Conservation (phyloP, 2,113 vertebrate species). For the Syrmaticus mikado region DNA sequence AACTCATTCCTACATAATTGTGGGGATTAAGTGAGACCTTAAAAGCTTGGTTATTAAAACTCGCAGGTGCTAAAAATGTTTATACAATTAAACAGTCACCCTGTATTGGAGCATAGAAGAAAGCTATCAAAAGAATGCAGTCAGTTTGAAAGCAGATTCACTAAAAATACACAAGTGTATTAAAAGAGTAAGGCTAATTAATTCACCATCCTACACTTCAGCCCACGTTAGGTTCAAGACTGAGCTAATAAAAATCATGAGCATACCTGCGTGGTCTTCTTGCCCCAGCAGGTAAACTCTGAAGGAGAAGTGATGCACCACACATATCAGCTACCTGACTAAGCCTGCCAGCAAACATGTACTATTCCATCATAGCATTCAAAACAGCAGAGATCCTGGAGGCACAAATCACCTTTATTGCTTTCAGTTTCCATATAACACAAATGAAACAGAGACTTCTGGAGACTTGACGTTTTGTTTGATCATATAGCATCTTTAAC, state of each 20-base stretch:
- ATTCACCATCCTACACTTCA: not conserved
- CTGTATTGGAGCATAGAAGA: not conserved
- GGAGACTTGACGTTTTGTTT: not conserved
- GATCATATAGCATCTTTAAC: not conserved
- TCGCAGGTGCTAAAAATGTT: not conserved
- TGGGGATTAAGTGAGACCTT: not conserved
- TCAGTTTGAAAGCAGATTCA: not conserved
- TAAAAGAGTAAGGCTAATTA: not conserved
- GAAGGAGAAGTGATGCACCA: fast-evolving
- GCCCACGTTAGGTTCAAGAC: not conserved
- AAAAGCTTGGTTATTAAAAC: not conserved
- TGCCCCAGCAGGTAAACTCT: not conserved
- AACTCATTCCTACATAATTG: not conserved
- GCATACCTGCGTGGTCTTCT: not conserved
- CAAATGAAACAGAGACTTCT: not conserved
- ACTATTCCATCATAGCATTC: not conserved
- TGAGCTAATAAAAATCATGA: not conserved
- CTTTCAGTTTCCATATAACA: not conserved
- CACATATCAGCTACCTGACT: not conserved
- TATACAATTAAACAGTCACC: not conserved
- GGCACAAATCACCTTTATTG: not conserved
- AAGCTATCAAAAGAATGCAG: not conserved
- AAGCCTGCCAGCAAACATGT: not conserved
- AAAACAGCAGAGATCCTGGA: not conserved
- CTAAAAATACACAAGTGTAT: not conserved